Conservation (phyloP, 2,888 invertebrate genomes). For the Epinotia bilunana region DNA sequence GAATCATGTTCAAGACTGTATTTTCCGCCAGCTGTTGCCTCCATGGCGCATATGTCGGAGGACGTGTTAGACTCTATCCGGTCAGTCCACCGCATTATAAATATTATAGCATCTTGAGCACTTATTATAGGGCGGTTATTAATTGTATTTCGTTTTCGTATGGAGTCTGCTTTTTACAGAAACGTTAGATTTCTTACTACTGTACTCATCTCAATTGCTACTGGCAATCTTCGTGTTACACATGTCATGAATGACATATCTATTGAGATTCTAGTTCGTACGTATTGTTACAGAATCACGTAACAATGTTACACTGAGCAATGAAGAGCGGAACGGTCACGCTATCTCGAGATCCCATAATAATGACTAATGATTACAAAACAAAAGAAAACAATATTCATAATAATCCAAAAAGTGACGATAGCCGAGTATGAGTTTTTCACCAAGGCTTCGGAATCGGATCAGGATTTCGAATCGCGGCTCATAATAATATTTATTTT, state of each 20-base stretch:
- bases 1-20: too few species aligned
- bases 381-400: conserved; percentile 30
- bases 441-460: not conserved
- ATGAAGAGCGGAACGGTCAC: conserved; percentile 42
- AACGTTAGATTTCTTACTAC: too few species aligned
- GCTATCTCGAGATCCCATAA: conserved; percentile 33
- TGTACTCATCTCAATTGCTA: not conserved
- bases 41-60: too few species aligned
- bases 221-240: not conserved
- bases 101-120: too few species aligned
- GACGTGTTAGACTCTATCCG: too few species aligned
- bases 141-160: too few species aligned
- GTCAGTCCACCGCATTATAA: too few species aligned
- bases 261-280: not conserved
- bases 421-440: not conserved
- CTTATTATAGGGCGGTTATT: too few species aligned
- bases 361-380: conserved; percentile 38
- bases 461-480: not conserved
- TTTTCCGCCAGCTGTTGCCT: too few species aligned
- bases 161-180: too few species aligned
- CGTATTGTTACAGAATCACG: conserved; percentile 12
- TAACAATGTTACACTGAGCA: conserved; percentile 15
- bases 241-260: not conserved
- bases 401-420: conserved; percentile 2
- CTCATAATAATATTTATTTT: not conserved